Evolutionary conservation across 2,797 vertebrate genomes (phyloP), one percentile per base, ranked within the genome.

Genomic region (Myotis planiceps): DNA sequence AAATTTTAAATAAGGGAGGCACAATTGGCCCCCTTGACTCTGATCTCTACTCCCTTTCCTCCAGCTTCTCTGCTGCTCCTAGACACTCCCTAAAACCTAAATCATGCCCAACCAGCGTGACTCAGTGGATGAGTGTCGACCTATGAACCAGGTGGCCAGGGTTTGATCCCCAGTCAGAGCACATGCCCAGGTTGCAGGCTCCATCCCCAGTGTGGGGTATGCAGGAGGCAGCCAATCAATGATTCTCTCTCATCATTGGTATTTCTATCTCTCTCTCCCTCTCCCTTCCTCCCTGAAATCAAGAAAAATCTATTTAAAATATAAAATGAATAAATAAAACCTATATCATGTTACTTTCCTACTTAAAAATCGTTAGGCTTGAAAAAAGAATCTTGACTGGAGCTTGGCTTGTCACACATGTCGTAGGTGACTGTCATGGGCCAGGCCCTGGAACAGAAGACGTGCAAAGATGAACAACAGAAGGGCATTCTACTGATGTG

Each of bases 291-390:
- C 14, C 14, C 27, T 29, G 27, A 27, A 58, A 58, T 58, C 10
- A 58, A 60, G 25, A 60, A 29, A 60, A 29, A 29, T 29, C 29
- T 60, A 13, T 58, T 58, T 5, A 13, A 55, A 23, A 55, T 23
- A 23, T 55, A 55, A 23, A 58, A 27, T 58, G 10, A 25, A 58
- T 58, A 27, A 27, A 29, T 71, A 87, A 90, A 81, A 66, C 71
- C 78, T 90, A 58, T 87, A 51, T 78, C 42, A 9, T 66, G 29
- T 78, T 63, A 37, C 27, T 82, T 51, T 51, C 1, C 16, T 86
- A 37, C n/a, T 94, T 68, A 75, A 83, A 89, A 89, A 8, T 45
- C 76, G n/a, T 95, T 63, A 66, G 68, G 34, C n/a, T 63, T 39
- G 32, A 76, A 47, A 76, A 53, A 53, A 37, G 7, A 78, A 65